These are phyloP conservation scores for Leuciscus idus DNA, from an alignment of 2,113 vertebrate genomes.

Conservation along the genomic window DNA sequence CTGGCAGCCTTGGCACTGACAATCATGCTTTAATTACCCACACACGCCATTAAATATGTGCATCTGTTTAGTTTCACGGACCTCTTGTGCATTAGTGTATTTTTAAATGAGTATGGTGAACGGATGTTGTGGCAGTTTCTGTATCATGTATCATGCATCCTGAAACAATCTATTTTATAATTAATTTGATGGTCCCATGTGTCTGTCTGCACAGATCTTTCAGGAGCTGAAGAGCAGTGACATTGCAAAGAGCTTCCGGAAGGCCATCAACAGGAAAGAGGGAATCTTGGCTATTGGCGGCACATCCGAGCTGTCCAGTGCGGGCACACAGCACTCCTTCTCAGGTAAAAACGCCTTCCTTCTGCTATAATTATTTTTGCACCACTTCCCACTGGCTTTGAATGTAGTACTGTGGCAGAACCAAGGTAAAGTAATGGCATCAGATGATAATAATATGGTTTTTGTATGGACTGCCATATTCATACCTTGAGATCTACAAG, in stretches of 20 bases:
- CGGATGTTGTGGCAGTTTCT: no score
- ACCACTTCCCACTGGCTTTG: background rate
- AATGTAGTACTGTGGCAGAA: background rate
- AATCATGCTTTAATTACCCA: background rate
- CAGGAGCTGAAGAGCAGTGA: conserved; percentile 90
- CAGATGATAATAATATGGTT: background rate
- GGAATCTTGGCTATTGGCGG: conserved; percentile 94
- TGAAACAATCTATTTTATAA: background rate
- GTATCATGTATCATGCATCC: background rate
- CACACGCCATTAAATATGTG: background rate
- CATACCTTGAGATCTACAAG: background rate
- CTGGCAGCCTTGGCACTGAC: background rate
- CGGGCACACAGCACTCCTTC: conserved; percentile 95
- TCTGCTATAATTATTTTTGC: background rate
- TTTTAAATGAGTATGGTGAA: background rate
- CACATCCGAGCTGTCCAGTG: conserved; percentile 90
- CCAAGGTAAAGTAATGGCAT: background rate
- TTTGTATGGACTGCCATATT: background rate
- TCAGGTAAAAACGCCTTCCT: conserved; percentile 66
- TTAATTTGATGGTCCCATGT: background rate
- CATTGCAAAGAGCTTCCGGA: conserved; percentile 91
- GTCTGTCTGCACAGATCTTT: conserved; percentile 80
- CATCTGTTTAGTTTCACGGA: conserved; percentile 9
- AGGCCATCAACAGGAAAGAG: conserved; percentile 94
- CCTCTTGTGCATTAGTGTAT: background rate